Evolutionary conservation across 2,797 vertebrate species (phyloP).

Genomic region (Macropodus opercularis): DNA sequence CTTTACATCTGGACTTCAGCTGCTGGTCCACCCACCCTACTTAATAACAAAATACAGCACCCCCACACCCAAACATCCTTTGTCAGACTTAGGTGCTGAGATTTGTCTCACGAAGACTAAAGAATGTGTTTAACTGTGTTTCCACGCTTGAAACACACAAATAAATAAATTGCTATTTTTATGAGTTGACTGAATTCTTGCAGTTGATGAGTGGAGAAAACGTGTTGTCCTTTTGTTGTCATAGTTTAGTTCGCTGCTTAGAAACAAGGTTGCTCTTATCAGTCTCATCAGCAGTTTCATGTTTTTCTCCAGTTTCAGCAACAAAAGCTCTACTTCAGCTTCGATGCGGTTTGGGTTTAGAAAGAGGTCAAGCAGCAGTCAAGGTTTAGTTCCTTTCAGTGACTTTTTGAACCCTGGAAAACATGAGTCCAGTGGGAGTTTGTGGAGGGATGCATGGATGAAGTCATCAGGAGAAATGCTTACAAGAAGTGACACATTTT

Average conservation of each 20-base stretch:
- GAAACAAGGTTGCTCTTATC: background rate
- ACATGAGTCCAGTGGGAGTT: slow-evolving; percentile 10
- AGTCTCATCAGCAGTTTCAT: slow-evolving; percentile 2
- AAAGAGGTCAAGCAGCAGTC: slow-evolving; percentile 43
- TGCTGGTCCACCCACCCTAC: slow-evolving; percentile 55
- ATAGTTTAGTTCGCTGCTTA: background rate
- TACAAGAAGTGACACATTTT: slow-evolving; percentile 59
- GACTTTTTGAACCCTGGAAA: slow-evolving; percentile 42
- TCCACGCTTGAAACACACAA: background rate
- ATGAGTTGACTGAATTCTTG: too few relatives aligned
- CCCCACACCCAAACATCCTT: slow-evolving; percentile 62
- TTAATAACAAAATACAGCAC: slow-evolving; percentile 50
- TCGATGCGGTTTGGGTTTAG: slow-evolving; percentile 23
- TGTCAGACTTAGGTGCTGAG: slow-evolving; percentile 45
- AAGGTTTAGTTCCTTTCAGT: slow-evolving; percentile 46
- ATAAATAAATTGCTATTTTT: too few relatives aligned
- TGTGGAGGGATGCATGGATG: slow-evolving; percentile 24
- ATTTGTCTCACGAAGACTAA: slow-evolving; percentile 11
- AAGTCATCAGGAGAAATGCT: slow-evolving; percentile 31
- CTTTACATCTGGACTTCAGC: slow-evolving; percentile 74
- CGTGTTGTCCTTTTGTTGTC: background rate
- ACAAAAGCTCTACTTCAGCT: background rate
- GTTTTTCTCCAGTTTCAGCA: background rate
- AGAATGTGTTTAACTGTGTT: background rate
- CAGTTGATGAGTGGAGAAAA: background rate